Evolutionary conservation across 2,888 invertebrate genomes (phyloP), one percentile per base, ranked within the genome.

Genomic region (Epinotia ramella): DNA sequence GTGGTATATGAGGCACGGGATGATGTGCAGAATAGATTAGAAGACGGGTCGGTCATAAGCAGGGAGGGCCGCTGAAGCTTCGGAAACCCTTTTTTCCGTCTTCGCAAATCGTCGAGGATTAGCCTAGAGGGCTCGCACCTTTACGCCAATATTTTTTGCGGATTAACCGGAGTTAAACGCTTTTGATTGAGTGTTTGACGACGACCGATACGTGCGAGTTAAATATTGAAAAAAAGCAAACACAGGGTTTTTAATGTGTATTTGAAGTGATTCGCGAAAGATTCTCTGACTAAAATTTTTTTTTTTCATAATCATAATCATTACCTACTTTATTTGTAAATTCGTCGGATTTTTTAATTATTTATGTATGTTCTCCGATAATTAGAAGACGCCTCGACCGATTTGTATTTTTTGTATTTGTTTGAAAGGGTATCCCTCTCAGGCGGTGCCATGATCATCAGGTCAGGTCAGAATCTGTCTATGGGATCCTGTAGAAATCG

Each of bases 91-190:
- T 93, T 93, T 93, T 92, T 91, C 89, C 91, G 85, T 90, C 91
- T 92, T 91, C 88, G 88, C 90, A 93, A 94, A 94, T 94, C 91
- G 92, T 91, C 90, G 87, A 83, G 91, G 93, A 94, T 93, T 93
- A 93, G 89, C 85, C 84, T 85, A 82, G 86, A 89, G 86, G 88
- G 89, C 90, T 92, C 89, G 87, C 91, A 93, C 92, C 91, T 93
- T 93, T 89, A 87, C 88, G 84, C 87, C 88, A 90, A 90, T 91
- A 89, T 91, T 91, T 92, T 91, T 91, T 89, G 87, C 86, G 89
- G 88, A 88, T 92, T 87, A 91, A 87, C 86, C 83, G 87, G 81
- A 84, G 84, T 84, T 88, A 89, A 90, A 89, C 84, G 84, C 86
- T 82, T 83, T 86, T 90, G 87, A 91, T 90, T 91, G 90, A 91